A percentile compares a stretch with the other conserved stretches of the same genome.
phyloP scores from a whole-genome alignment of 1,140 invertebrate species.

The Eumeta japonica region DNA sequence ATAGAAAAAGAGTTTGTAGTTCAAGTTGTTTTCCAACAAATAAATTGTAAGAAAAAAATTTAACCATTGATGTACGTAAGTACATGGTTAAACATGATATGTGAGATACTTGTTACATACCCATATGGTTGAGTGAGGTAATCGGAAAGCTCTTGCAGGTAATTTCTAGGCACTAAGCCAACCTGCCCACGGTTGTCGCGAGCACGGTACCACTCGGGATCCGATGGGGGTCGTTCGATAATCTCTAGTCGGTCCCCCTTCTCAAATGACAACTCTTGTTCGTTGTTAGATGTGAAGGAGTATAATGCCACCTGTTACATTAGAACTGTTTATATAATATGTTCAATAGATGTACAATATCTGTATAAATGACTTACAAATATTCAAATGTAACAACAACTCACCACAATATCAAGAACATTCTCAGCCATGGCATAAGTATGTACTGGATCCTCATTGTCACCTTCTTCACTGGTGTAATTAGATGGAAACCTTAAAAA shows the following conservation, averaged over 20 bases:
- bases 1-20: too few species aligned
- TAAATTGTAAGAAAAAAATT: too few species aligned
- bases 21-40: too few species aligned
- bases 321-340: too few species aligned
- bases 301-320: conserved; percentile 75
- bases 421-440: conserved; percentile 91
- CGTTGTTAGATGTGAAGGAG: conserved; percentile 91
- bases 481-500: conserved; percentile 93
- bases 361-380: too few species aligned
- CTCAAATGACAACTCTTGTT: conserved; percentile 95
- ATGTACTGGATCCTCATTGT: conserved; percentile 79
- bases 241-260: conserved; percentile 95
- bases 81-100: too few species aligned
- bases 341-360: neutral
- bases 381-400: too few species aligned
- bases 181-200: conserved; percentile 87
- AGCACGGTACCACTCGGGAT: conserved; percentile 98
- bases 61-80: too few species aligned
- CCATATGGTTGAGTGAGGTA: conserved; percentile 85
- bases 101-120: too few species aligned
- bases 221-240: conserved; percentile 88
- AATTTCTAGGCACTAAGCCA: conserved; percentile 95
- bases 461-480: conserved; percentile 91
- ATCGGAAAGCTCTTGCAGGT: conserved; percentile 87
- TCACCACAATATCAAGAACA: conserved; percentile 89